Conservation (phyloP, 2,113 vertebrate genomes). For the Dinomys branickii region DNA sequence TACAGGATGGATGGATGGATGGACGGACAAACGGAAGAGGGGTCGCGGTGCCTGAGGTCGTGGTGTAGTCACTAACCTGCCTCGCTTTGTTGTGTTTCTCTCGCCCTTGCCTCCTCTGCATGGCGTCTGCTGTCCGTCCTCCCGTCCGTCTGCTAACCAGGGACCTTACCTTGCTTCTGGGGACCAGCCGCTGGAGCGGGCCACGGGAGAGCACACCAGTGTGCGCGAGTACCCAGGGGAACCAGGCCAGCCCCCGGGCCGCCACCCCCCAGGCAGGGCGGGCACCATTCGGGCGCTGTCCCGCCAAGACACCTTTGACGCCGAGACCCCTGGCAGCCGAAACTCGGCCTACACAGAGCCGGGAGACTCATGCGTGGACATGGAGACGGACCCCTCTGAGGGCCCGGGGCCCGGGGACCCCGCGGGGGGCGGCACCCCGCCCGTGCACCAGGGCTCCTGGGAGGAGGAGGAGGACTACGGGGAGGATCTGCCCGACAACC, state of each 20-base stretch:
- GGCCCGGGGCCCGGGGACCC: slow-evolving; percentile 89
- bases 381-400: slow-evolving; percentile 95
- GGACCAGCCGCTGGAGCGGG: slow-evolving; percentile 89
- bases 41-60: background rate
- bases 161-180: slow-evolving; percentile 93
- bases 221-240: slow-evolving; percentile 91
- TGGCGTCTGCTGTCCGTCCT: slow-evolving; percentile 81
- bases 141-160: slow-evolving; percentile 87
- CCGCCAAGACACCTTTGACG: slow-evolving; percentile 96
- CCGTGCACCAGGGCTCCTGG: slow-evolving; percentile 91
- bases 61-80: slow-evolving; percentile 67
- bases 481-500: slow-evolving; percentile 89
- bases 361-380: slow-evolving; percentile 95
- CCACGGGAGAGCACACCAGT: slow-evolving; percentile 87
- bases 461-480: slow-evolving; percentile 91
- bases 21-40: background rate
- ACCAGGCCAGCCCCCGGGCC: slow-evolving; percentile 86
- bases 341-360: slow-evolving; percentile 96
- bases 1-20: background rate
- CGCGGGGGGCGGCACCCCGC: slow-evolving; percentile 64
- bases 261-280: slow-evolving; percentile 85
- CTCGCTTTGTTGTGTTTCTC: slow-evolving; percentile 80
- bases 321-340: slow-evolving; percentile 93
- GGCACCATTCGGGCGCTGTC: slow-evolving; percentile 89
- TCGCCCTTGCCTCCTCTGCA: slow-evolving; percentile 84